Base-by-base conservation (phyloP, 1,140 invertebrate species). In the Ctenoplectra terminalis region DNA sequence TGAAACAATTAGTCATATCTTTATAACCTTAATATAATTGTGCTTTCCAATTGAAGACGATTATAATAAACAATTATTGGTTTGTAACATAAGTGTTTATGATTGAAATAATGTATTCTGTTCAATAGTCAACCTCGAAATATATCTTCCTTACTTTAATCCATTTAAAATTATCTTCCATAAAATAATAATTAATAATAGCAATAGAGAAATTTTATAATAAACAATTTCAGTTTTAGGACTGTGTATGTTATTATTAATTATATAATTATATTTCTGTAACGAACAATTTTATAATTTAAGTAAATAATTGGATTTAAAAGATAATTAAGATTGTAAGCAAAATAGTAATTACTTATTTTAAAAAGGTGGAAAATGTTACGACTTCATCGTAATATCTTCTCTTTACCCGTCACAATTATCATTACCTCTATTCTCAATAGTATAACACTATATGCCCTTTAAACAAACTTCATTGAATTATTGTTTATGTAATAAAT, bases 1-100 rank as follows among this genome's bases (percentile, higher is more conserved):
- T 69, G 82, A 88, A 89, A 82, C 86, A 86, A 88, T 91, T 86
- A 88, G 79, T 90, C 84, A 88, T 88, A 91, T 87, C 84, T 89
- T 85, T 77, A 86, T 92, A 90, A 89, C 82, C 83, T 90, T 85
- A 78, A 83, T 87, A 78, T 69, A 84, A 86, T 88, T 87, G 87
- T 83, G 60, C 86, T 85, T 87, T 74, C 83, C 83, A 78, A 81
- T 86, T 69, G 63, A 82, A 83, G 78, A 85, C 81, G 73, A 90
- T 87, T 78, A 88, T 78, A 89, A 90, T 89, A 89, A 89, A 90
- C 81, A 86, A 88, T 63, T 85, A 88, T 63, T 89, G 84, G 84
- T 89, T 90, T 90, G 82, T 88, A 90, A 86, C 81, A 85, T 58
- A 74, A 72, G 61, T 56, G 61, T 67, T 81, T 31, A 76, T 72